Base-by-base conservation (phyloP, 1,140 invertebrate genomes). In the Drosophila sp. region DNA sequence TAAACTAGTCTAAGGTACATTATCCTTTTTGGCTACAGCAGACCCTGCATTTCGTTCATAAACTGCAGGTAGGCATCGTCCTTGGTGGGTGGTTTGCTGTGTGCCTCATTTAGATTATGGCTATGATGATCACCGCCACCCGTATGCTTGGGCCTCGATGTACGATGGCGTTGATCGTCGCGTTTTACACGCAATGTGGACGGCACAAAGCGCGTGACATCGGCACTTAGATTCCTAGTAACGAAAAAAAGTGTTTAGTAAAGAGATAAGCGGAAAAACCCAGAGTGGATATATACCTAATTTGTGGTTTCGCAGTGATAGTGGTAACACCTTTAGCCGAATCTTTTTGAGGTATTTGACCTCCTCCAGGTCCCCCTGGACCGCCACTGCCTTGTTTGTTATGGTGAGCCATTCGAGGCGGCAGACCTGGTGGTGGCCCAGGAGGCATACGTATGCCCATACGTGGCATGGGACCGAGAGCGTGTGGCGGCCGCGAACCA, bases 21-120 rank as follows among this genome's bases (percentile, higher is more conserved):
- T 27, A 50, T 27, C 23, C 44, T 27, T 50, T 50, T 50, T 50
- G 17, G 70, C 79, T 94, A 99, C 85, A 99, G 94, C 29, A 99
- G 93, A 44, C 96, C 97, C 92, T 98, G 95, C 98, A 99, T 99
- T 94, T 99, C 98, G 92, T 96, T 96, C 98, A 99, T 99, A 92
- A 99, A 99, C 91, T 98, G 97, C 93, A 98, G 96, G 89, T 99
- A 99, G 38, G 98, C 98, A 91, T 99, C 98, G 90, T 99, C 98
- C 92, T 99, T 99, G 40, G 96, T 98, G 41, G 95, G 95, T 76
- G 94, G 93, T 75, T 92, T 92, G 60, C 30, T 60, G 44, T 94
- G 93, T 2, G 92, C 77, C 64, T 93, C 93, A 64, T 92, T 87
- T 4, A 89, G 65, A 2, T 61, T 69, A 2, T 92, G 90, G 1